Conservation (phyloP, 2,797 vertebrate genomes). For the Nyctalus aviator region DNA sequence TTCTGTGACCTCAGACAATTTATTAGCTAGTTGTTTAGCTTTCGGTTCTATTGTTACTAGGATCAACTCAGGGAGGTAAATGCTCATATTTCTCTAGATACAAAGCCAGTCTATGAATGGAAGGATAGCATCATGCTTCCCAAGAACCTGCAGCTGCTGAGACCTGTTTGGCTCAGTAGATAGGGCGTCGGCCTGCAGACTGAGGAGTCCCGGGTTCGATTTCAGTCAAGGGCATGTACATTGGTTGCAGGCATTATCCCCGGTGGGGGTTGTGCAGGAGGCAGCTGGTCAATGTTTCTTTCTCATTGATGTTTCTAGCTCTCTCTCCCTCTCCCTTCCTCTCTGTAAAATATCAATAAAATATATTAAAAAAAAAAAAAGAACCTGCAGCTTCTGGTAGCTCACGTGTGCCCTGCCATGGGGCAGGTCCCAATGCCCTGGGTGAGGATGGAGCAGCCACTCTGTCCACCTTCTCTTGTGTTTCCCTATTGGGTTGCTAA, state of each 20-base stretch:
- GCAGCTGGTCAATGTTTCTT: no score
- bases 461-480: background rate
- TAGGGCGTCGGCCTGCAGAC: no score
- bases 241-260: no score
- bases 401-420: fast-evolving
- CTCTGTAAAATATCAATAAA: no score
- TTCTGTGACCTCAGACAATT: conserved; percentile 34
- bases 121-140: no score
- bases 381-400: fast-evolving
- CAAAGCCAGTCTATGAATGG: background rate
- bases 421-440: fast-evolving
- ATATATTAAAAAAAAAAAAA: no score
- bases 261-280: no score
- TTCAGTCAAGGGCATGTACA: no score
- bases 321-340: no score
- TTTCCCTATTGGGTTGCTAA: conserved; percentile 25
- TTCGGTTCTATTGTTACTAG: background rate
- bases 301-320: no score
- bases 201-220: no score
- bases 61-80: background rate
- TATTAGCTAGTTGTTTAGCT: background rate
- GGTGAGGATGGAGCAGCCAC: fast-evolving
- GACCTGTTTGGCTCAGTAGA: no score
- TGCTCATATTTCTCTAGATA: background rate
- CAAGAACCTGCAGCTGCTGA: background rate